phyloP scores from a whole-genome alignment of 2,113 vertebrate species.

The Mastomys coucha region DNA sequence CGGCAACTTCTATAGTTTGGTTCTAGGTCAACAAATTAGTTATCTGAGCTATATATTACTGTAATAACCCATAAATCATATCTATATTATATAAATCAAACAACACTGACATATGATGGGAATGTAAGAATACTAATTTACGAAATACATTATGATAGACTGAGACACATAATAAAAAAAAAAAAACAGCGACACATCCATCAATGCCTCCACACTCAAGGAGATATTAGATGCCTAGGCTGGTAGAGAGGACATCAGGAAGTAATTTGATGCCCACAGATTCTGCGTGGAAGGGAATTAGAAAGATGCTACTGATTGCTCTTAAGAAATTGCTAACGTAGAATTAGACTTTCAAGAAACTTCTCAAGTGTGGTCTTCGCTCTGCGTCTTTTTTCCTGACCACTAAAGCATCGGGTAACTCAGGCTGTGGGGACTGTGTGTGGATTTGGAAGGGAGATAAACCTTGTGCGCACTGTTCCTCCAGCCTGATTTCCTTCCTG shows the following conservation, averaged over 20 bases:
- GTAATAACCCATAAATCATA: constrained; percentile 74
- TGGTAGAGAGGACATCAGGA: background rate
- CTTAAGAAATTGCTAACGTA: background rate
- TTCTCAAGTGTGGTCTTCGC: constrained; percentile 3
- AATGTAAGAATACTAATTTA: constrained; percentile 78
- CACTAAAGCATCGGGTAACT: background rate
- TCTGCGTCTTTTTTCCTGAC: background rate
- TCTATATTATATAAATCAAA: constrained; percentile 79
- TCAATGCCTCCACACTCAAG: constrained; percentile 8
- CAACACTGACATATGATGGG: constrained; percentile 27
- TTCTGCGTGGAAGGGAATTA: background rate
- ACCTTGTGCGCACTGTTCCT: background rate
- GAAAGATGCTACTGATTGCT: constrained; percentile 28
- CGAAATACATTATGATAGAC: constrained; percentile 61
- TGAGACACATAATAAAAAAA: constrained; percentile 59
- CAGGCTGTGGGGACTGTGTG: background rate
- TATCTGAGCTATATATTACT: constrained; percentile 75
- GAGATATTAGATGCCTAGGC: background rate
- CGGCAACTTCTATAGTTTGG: constrained; percentile 66
- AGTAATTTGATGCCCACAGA: constrained; percentile 37
- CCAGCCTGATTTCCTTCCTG: background rate
- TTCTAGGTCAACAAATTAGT: constrained; percentile 69
- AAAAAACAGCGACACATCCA: constrained; percentile 17
- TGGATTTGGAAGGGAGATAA: background rate
- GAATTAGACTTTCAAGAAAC: constrained; percentile 30